Evolutionary conservation across 2,888 invertebrate species (phyloP).

Genomic region (Pyrrhia umbra): DNA sequence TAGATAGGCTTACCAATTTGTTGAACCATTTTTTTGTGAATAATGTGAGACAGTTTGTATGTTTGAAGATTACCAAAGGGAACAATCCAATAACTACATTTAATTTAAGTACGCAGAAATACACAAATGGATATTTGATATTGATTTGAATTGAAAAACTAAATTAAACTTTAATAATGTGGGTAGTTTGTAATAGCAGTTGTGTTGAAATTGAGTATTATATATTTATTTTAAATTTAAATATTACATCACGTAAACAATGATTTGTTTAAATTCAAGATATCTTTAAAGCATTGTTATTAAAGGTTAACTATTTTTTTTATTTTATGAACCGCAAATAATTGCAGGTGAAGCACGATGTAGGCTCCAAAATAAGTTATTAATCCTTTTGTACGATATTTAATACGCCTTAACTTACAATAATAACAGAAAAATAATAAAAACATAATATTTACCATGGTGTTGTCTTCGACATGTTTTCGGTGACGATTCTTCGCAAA

Average conservation of each 20-base stretch:
- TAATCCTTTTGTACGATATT: neutral
- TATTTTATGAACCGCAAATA: neutral
- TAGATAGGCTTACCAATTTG: no score
- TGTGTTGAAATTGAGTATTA: neutral
- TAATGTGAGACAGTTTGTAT: no score
- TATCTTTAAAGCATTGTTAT: neutral
- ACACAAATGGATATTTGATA: no score
- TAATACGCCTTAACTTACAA: neutral
- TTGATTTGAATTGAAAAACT: no score
- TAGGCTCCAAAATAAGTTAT: neutral
- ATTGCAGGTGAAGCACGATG: neutral
- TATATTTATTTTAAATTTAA: neutral
- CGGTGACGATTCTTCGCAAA: conserved; percentile 91
- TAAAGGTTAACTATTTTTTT: conserved; percentile 22
- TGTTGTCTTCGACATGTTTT: conserved; percentile 92
- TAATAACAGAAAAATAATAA: conserved; percentile 25
- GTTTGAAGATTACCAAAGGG: no score
- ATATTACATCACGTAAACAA: neutral
- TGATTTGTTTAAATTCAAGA: neutral
- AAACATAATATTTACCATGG: conserved; percentile 91
- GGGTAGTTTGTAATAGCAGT: neutral
- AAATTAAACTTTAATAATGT: neutral
- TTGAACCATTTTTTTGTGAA: no score
- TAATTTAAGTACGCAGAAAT: no score
- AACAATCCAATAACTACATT: no score